phyloP scores from a whole-genome alignment of 53 echinoderm and acorn worm species.

The Zoroaster sp. region DNA sequence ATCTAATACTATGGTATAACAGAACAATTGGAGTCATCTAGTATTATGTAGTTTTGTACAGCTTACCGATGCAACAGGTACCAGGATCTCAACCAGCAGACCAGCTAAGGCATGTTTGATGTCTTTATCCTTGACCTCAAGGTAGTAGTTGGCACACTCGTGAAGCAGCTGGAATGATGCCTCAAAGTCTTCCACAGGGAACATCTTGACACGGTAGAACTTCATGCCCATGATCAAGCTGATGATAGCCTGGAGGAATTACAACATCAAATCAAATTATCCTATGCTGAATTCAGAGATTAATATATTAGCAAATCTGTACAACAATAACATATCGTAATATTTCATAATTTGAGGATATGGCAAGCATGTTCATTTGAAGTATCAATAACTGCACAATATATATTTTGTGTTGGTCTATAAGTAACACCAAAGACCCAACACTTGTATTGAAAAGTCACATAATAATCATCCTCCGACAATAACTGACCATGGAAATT shows the following conservation, averaged over 20 bases:
- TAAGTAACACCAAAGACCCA: too few relatives aligned
- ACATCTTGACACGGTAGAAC: slow-evolving; percentile 98
- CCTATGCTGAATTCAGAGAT: too few relatives aligned
- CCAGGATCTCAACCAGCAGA: slow-evolving; percentile 94
- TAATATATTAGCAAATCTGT: neutral
- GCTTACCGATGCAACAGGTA: slow-evolving; percentile 98
- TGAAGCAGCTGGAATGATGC: slow-evolving; percentile 91
- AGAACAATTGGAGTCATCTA: neutral
- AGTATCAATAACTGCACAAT: too few relatives aligned
- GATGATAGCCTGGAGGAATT: slow-evolving; percentile 73
- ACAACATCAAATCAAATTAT: neutral
- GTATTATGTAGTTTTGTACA: neutral
- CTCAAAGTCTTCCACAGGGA: slow-evolving; percentile 97
- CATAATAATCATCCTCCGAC: too few relatives aligned
- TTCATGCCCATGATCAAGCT: slow-evolving; percentile 99
- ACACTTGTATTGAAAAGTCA: too few relatives aligned
- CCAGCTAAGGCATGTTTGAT: slow-evolving; percentile 98
- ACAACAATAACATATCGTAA: too few relatives aligned
- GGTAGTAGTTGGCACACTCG: slow-evolving; percentile 96
- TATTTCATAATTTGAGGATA: too few relatives aligned
- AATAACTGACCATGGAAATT: too few relatives aligned
- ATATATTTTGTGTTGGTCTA: too few relatives aligned
- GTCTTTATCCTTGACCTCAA: slow-evolving; percentile 96
- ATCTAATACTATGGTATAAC: too few relatives aligned
- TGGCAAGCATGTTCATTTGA: too few relatives aligned